Evolutionary conservation across 2,797 vertebrate genomes (phyloP).

Genomic region (Arremon aurantiirostris): DNA sequence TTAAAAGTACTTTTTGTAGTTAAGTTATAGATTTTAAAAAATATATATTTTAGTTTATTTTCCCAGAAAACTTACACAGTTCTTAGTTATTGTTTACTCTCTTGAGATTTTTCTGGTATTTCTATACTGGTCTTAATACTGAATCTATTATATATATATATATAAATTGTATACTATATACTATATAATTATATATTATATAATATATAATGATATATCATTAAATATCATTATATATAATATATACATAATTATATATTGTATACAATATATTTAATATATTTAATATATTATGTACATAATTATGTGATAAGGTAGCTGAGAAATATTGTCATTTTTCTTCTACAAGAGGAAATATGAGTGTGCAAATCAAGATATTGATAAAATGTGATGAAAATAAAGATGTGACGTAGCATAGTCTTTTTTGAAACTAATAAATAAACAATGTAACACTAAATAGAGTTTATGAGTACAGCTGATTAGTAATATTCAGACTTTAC

Average conservation of each 20-base stretch:
- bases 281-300: no score
- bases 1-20: background rate
- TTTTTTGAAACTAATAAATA: background rate
- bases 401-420: background rate
- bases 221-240: no score
- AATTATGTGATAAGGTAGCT: background rate
- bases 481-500: background rate
- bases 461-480: background rate
- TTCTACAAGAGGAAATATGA: background rate
- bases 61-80: background rate
- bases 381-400: background rate
- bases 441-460: background rate
- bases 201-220: no score
- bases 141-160: background rate
- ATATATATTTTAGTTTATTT: background rate
- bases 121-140: background rate
- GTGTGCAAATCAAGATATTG: background rate
- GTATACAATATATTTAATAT: no score
- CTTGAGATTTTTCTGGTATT: background rate
- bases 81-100: background rate
- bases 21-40: background rate
- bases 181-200: no score
- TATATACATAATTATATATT: no score
- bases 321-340: background rate
- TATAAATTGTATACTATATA: no score